Conservation (phyloP, 2,797 vertebrate genomes). For the Natrix natrix region DNA sequence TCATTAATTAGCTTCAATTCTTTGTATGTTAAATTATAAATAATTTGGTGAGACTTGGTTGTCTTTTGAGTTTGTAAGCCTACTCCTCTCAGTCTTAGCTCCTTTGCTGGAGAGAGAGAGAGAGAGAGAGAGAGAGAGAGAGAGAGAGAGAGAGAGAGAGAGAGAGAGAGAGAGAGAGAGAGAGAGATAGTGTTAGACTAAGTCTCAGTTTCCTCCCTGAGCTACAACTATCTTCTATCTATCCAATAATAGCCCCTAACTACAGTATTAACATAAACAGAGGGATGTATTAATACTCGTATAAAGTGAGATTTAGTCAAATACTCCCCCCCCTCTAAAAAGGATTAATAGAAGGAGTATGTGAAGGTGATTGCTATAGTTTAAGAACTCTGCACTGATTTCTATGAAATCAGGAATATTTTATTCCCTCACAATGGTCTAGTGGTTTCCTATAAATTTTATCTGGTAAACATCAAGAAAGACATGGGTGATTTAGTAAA, state of each 20-base stretch:
- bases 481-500: not conserved
- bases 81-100: not conserved
- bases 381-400: not conserved
- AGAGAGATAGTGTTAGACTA: too few species aligned
- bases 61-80: not conserved
- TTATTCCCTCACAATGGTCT: not conserved
- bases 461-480: not conserved
- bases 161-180: not conserved
- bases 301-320: not conserved
- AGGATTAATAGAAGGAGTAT: not conserved
- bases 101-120: not conserved
- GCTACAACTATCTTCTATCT: not conserved
- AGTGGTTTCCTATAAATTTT: not conserved
- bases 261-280: not conserved
- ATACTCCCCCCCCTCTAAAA: fast-evolving
- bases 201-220: not conserved
- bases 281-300: not conserved
- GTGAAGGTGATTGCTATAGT: not conserved
- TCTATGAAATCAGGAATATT: not conserved
- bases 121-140: too few species aligned
- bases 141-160: not conserved
- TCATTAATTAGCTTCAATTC: not conserved
- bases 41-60: not conserved
- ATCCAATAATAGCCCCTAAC: not conserved
- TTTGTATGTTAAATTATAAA: not conserved